Evolutionary conservation across 1,140 invertebrate species (phyloP), one percentile per base, ranked within the genome.

Genomic region (Drosophila lini): DNA sequence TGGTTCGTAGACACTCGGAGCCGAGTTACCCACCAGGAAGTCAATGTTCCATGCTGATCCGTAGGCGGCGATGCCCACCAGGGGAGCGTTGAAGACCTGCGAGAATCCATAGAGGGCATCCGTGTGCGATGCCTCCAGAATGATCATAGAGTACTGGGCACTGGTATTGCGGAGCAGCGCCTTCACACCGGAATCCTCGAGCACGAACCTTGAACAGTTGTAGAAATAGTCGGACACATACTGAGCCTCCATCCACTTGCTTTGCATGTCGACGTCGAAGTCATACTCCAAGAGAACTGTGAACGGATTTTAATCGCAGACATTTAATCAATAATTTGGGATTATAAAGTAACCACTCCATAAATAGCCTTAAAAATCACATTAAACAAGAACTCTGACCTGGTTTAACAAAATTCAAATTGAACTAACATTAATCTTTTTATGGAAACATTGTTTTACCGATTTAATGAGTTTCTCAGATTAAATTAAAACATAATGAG

Each of bases 1-100:
- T 0, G 92, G 91, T 15, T 93, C 83, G 31, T 92, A 93, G 0
- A 84, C 40, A 52, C 80, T 92, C 0, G 90, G 80, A 15, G 92
- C 89, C 3, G 60, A 70, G n/a, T 89, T 89, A 0, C 84, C 84
- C 1, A 64, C 84, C 11, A 89, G 38, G 15, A 73, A 81, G 15
- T 89, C 84, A 16, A 89, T 83, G n/a, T 84, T 89, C 84, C 84
- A 89, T 0, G 76, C 50, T 1, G 76, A 55, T 3, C 78, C 91
- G 32, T 42, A 85, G 5, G 86, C 67, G 3, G 85, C 69, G 11
- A 92, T 36, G 0, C 83, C 89, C 25, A 92, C 82, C 28, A 92
- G 36, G 0, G 76, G 60, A 2, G 90, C 83, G 50, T 91, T 86
- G 13, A 73, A 92, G 53, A 79, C 61, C 42, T 80, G 50, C 1